Conservation (phyloP, 2,888 invertebrate genomes). For the Galerucella pusilla region DNA sequence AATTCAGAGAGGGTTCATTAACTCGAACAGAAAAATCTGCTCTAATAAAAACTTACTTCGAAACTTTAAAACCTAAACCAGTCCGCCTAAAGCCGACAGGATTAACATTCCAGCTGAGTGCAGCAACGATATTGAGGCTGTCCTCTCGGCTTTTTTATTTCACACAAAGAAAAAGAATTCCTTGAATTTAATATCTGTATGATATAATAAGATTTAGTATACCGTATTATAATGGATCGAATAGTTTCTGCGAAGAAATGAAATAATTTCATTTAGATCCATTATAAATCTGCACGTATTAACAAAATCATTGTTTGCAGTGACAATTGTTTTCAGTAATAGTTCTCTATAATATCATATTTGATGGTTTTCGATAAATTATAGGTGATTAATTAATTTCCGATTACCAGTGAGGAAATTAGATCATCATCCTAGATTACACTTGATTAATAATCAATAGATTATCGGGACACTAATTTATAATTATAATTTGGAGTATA, state of each 20-base stretch:
- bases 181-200: too few relatives aligned
- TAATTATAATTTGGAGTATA: too few relatives aligned
- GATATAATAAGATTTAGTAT: too few relatives aligned
- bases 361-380: background rate
- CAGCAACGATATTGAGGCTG: constrained; percentile 19
- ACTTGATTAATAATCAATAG: background rate
- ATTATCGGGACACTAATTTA: background rate
- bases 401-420: background rate
- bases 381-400: constrained; percentile 1
- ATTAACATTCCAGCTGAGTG: constrained; percentile 29
- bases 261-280: too few relatives aligned
- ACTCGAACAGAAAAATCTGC: constrained; percentile 10
- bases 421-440: too few relatives aligned
- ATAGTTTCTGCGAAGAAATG: too few relatives aligned
- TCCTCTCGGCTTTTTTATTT: constrained; percentile 2
- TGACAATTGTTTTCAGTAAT: too few relatives aligned
- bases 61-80: constrained; percentile 21
- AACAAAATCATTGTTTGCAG: too few relatives aligned
- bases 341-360: too few relatives aligned
- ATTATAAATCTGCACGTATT: too few relatives aligned
- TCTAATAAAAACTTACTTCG: constrained; percentile 15
- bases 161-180: constrained; percentile 2
- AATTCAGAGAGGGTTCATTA: constrained; percentile 12
- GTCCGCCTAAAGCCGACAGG: constrained; percentile 3
- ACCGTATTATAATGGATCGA: too few relatives aligned